Base-by-base conservation (phyloP, 2,888 invertebrate species). In the Brachynemurus nebulosus region DNA sequence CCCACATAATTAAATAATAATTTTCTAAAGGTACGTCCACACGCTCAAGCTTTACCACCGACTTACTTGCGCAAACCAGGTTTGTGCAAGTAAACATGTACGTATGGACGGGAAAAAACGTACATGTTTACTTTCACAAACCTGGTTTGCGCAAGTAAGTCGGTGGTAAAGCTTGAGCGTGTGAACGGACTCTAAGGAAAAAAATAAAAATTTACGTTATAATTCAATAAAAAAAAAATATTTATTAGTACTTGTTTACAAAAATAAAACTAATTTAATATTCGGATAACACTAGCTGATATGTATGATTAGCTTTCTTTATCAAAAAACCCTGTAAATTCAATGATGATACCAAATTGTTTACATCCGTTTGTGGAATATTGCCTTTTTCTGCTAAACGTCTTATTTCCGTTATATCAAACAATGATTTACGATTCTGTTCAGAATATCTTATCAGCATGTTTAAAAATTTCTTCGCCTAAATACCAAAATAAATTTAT, bases 271-370 rank as follows among this genome's bases (percentile, higher is more conserved):
- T 30, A 6, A 30, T 30, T n/a, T n/a, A 30, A 6, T 30, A 30
- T 11, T 30, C n/a, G 14, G 30, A 30, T 4, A 30, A 11, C 14
- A 30, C n/a, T 7, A 30, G 14, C n/a, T 30, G 30, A 25, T 12
- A 75, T 72, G 1, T 16, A 16, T 23, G 27, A 40, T 25, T 40
- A 17, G 80, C 85, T 63, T 86, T 89, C 57, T 89, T 80, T 50
- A 95, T 67, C 50, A 95, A 67, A 65, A 80, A 84, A 8, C 92
- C 91, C 61, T 89, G 86, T 54, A 79, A 71, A 60, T 95, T 93
- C 52, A 93, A 71, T 25, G 80, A 75, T 51, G 80, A 76, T 42
- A 95, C 71, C 39, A 91, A 70, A 50, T 76, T 73, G 39, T 71
- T 70, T 50, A 86, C 75, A 56, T 82, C 79, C 1, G 74, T 69